phyloP scores from a whole-genome alignment of 2,113 vertebrate species.

The Ctenomys sociabilis region DNA sequence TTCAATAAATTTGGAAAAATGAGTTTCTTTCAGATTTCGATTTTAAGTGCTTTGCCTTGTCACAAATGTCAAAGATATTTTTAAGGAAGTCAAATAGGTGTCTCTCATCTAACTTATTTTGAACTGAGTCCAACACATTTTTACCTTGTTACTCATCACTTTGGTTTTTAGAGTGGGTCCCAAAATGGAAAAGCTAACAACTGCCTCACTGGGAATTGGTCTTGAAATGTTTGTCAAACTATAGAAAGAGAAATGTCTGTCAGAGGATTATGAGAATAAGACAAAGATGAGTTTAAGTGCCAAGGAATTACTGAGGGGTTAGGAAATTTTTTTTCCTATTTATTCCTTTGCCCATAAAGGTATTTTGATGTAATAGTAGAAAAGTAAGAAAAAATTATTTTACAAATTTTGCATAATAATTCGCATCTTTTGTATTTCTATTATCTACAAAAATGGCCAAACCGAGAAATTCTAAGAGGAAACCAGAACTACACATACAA shows the following conservation, averaged over 20 bases:
- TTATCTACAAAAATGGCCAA: background rate
- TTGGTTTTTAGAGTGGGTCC: background rate
- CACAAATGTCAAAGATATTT: background rate
- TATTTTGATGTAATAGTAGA: background rate
- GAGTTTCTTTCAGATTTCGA: background rate
- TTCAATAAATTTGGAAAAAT: background rate
- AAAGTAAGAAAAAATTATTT: background rate
- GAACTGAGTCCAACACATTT: background rate
- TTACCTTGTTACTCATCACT: background rate
- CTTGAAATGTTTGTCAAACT: background rate
- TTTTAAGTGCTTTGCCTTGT: background rate
- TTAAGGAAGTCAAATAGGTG: background rate
- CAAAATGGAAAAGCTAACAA: background rate
- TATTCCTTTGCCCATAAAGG: background rate
- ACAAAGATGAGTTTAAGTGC: background rate
- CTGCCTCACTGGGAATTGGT: background rate
- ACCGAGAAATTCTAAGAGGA: background rate
- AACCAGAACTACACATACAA: background rate
- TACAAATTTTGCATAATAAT: background rate
- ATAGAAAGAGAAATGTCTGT: background rate
- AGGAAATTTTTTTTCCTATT: background rate
- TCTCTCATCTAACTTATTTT: slow-evolving; percentile 10
- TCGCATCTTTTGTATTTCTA: background rate
- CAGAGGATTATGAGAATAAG: background rate
- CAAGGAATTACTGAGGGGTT: background rate